Evolutionary conservation across 2,113 vertebrate species (phyloP), one percentile per base, ranked within the genome.

Genomic region (Benitochromis conjunctus): DNA sequence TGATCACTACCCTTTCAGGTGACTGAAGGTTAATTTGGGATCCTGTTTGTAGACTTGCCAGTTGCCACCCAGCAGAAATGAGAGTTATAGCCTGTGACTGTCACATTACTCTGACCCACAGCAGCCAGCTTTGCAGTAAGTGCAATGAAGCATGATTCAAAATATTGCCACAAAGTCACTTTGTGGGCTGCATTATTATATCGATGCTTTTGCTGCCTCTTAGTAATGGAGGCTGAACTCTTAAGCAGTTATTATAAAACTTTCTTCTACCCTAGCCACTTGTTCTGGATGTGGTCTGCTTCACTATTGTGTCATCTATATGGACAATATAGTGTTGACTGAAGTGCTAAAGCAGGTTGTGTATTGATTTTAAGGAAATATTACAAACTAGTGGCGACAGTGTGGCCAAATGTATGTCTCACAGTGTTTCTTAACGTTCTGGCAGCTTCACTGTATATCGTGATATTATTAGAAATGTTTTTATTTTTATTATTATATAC

Each of bases 11-110:
- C 80, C 89, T 92, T 87, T 34, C 85, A 86, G 89, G 89, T 89
- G 87, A 90, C 89, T 84, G 84, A 89, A 81, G 31, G 80, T 89
- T 95, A 94, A 96, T 96, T 95, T 92, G 56, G 79, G 89, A 90
- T 80, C 62, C 64, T 26, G 34, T 58, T 36, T 79, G 80, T 55
- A 13, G 82, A 87, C 77, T n/a, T 80, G 81, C 88, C 92, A 88
- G 85, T 87, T 92, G 84, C 53, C 82, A 57, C 48, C 64, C 85
- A 84, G 51, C 41, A 53, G 46, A 81, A 83, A 55, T 34, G 57
- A 56, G 87, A 56, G 54, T 71, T 83, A 41, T 14, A 48, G 74
- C n/a, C 58, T 36, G 24, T 87, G 69, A 79, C 86, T 87, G 83
- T 80, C 57, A 76, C 80, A 86, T 86, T 64, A 82, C 88, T 87